A percentile compares a stretch with the other conserved stretches of the same genome.
phyloP scores from a whole-genome alignment of 2,888 invertebrate genomes.

The Hirtodrosophila confusa region DNA sequence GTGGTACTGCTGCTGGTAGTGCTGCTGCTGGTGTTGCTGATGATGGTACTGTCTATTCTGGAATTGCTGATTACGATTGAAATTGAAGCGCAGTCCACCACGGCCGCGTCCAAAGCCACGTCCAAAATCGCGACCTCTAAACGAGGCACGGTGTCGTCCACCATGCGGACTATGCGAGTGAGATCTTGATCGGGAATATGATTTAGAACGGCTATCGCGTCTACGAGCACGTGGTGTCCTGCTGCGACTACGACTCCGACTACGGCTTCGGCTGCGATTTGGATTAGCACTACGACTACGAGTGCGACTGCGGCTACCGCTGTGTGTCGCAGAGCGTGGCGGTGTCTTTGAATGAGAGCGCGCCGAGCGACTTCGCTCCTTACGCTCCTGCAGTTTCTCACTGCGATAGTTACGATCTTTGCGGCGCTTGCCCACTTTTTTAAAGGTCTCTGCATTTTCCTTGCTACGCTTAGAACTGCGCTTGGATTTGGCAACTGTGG shows the following conservation, averaged over 20 bases:
- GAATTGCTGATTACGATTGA: slow-evolving; percentile 50
- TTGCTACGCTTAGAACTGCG: slow-evolving; percentile 58
- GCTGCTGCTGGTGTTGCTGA: slow-evolving; percentile 16
- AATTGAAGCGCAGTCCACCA: slow-evolving; percentile 50
- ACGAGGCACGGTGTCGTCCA: slow-evolving; percentile 17
- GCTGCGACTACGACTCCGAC: slow-evolving; percentile 38
- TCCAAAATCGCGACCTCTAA: slow-evolving; percentile 33
- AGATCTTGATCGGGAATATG: slow-evolving; percentile 62
- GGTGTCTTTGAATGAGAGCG: slow-evolving; percentile 35
- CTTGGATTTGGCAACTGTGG: slow-evolving; percentile 47
- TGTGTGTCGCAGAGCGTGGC: slow-evolving; percentile 42
- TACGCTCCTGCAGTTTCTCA: slow-evolving; percentile 84
- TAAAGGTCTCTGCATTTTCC: slow-evolving; percentile 87
- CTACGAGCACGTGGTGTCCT: slow-evolving; percentile 49
- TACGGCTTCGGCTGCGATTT: slow-evolving; percentile 40
- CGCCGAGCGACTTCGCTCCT: slow-evolving; percentile 34
- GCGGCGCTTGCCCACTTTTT: slow-evolving; percentile 91
- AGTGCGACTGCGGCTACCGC: slow-evolving; percentile 2
- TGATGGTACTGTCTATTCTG: slow-evolving; percentile 36
- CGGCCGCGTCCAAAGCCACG: slow-evolving; percentile 38
- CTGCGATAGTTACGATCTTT: slow-evolving; percentile 92
- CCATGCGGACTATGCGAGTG: slow-evolving; percentile 33
- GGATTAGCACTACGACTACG: slow-evolving; percentile 39
- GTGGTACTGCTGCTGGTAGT: slow-evolving; percentile 25
- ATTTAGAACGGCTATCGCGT: slow-evolving; percentile 61